Evolutionary conservation across 1,140 invertebrate species (phyloP).

Genomic region (silkworm (Bombyx mori)): DNA sequence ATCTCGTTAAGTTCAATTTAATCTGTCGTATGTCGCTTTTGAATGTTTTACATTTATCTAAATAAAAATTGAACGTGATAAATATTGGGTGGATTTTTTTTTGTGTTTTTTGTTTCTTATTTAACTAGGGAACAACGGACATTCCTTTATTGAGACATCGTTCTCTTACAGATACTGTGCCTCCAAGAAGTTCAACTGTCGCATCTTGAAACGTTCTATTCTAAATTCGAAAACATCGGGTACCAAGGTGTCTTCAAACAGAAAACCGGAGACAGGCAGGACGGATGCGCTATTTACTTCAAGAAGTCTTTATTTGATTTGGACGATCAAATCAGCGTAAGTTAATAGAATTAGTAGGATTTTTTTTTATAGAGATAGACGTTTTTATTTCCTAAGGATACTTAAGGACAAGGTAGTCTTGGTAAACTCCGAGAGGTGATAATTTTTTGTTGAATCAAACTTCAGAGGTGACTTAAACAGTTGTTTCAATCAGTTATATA

Average conservation of each 20-base stretch:
- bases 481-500: no score
- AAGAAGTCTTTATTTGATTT: conserved; percentile 76
- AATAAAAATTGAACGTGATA: no score
- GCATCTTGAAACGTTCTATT: conserved; percentile 77
- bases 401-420: no score
- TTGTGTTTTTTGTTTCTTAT: background rate
- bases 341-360: no score
- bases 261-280: conserved; percentile 78
- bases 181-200: conserved; percentile 90
- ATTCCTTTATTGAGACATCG: background rate
- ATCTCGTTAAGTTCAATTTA: no score
- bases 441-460: no score
- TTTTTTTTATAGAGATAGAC: background rate
- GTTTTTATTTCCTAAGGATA: background rate
- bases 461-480: no score
- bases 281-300: conserved; percentile 91
- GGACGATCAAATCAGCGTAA: conserved; percentile 73
- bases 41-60: no score
- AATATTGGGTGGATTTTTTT: no score
- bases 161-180: conserved; percentile 78
- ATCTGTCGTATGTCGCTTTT: no score
- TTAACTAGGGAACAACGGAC: background rate
- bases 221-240: conserved; percentile 67
- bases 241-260: conserved; percentile 82
- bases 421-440: no score